phyloP scores from a whole-genome alignment of 1,140 invertebrate genomes.

The Zaprionus vittiger region DNA sequence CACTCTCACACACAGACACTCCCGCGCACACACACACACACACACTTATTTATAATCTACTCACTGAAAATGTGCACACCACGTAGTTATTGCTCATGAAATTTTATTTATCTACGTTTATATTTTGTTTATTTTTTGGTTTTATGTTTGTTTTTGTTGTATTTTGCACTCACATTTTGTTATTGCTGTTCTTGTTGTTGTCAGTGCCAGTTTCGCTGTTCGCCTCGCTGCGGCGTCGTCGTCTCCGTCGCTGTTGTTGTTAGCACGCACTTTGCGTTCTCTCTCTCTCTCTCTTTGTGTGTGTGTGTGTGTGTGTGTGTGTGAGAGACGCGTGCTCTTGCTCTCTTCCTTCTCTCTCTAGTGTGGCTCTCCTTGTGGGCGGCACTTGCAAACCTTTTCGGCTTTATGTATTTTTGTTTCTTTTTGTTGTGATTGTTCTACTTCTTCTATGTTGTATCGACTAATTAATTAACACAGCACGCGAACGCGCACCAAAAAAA shows the following conservation, averaged over 20 bases:
- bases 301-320: conserved; percentile 3
- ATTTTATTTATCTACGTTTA: conserved; percentile 37
- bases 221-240: conserved; percentile 21
- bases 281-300: conserved; percentile 5
- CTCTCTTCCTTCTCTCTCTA: conserved; percentile 16
- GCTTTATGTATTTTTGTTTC: conserved; percentile 32
- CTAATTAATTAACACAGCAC: conserved; percentile 53
- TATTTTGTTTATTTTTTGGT: conserved; percentile 28
- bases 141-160: conserved; percentile 50
- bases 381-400: conserved; percentile 62
- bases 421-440: conserved; percentile 38
- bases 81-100: conserved; percentile 36
- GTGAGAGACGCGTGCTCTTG: background rate
- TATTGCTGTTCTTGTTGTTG: conserved; percentile 41
- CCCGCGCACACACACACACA: background rate
- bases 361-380: conserved; percentile 42
- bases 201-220: conserved; percentile 36
- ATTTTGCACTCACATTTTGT: conserved; percentile 65
- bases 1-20: conserved; percentile 7
- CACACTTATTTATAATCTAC: background rate
- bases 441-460: conserved; percentile 37
- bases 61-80: conserved; percentile 23
- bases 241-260: conserved; percentile 11
- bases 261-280: conserved; percentile 24
- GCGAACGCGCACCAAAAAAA: conserved; percentile 31